phyloP scores from a whole-genome alignment of 2,888 invertebrate species.

The Monopis laevigella region DNA sequence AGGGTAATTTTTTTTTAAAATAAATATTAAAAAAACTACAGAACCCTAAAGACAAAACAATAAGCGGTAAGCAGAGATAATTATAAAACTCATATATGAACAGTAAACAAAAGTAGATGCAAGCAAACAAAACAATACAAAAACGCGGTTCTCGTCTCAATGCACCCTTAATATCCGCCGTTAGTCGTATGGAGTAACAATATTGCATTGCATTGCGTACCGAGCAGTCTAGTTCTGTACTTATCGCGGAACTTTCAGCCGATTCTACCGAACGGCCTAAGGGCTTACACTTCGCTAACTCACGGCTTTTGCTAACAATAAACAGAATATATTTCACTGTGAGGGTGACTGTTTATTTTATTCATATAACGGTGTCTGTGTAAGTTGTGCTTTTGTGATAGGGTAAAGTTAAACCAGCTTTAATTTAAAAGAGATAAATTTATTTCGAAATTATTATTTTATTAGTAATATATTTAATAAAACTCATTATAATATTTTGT shows the following conservation, averaged over 20 bases:
- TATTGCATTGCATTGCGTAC: slow-evolving; percentile 67
- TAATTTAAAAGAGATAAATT: too few species aligned
- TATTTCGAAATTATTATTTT: too few species aligned
- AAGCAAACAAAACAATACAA: slow-evolving; percentile 9
- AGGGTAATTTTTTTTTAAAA: too few species aligned
- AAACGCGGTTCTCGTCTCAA: slow-evolving; percentile 5
- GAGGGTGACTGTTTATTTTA: neutral
- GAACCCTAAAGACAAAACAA: too few species aligned
- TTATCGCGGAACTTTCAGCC: slow-evolving; percentile 66
- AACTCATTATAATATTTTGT: too few species aligned
- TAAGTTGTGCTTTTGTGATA: too few species aligned
- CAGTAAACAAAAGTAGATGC: slow-evolving; percentile 7
- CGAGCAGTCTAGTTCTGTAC: slow-evolving; percentile 65
- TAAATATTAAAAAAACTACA: too few species aligned
- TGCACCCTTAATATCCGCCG: slow-evolving; percentile 50
- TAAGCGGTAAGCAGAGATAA: slow-evolving; percentile 4
- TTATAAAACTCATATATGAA: too few species aligned
- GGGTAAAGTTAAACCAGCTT: too few species aligned
- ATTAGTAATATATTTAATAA: too few species aligned
- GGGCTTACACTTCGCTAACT: slow-evolving; percentile 1
- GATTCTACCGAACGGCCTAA: slow-evolving; percentile 21
- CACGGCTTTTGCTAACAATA: neutral
- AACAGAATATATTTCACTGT: neutral
- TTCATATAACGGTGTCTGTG: too few species aligned
- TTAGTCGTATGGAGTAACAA: slow-evolving; percentile 64